These are phyloP conservation scores for Dastarcus helophoroides DNA, from an alignment of 2,888 invertebrate species.

Conservation along the genomic window DNA sequence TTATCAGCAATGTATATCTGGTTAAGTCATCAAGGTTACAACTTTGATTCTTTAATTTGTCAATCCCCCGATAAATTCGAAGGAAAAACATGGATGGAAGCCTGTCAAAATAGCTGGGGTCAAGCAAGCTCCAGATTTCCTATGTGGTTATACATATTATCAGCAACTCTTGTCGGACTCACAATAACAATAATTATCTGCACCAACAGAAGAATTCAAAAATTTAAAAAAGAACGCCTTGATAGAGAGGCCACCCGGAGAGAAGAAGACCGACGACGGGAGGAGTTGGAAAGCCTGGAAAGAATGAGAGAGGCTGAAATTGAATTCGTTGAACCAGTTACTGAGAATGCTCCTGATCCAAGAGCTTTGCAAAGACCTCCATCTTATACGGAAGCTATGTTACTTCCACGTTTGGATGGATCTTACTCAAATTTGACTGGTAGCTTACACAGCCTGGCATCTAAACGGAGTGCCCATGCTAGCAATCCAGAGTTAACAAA, in stretches of 20 bases:
- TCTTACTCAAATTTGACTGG: conserved; percentile 42
- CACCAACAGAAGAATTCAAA: conserved; percentile 40
- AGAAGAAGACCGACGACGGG: conserved; percentile 44
- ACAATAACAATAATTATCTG: conserved; percentile 20
- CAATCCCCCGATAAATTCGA: conserved; percentile 50
- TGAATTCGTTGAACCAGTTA: conserved; percentile 32
- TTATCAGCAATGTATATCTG: conserved; percentile 52
- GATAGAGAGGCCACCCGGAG: conserved; percentile 5
- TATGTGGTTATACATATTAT: conserved; percentile 42
- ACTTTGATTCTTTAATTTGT: conserved; percentile 45
- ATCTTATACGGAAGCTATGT: conserved; percentile 64
- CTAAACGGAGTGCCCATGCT: conserved; percentile 21
- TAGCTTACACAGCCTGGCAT: conserved; percentile 27
- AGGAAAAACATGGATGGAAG: conserved; percentile 56
- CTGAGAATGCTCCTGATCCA: conserved; percentile 54
- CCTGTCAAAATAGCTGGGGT: conserved; percentile 54
- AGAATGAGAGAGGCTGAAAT: conserved; percentile 38
- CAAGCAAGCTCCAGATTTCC: conserved; percentile 19
- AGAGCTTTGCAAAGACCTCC: conserved; percentile 60
- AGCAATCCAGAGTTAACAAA: conserved; percentile 26
- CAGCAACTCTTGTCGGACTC: conserved; percentile 9
- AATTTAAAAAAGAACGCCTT: conserved; percentile 29
- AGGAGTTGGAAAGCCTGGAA: conserved; percentile 43
- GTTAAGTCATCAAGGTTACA: conserved; percentile 44
- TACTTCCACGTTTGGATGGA: conserved; percentile 56